A percentile compares a stretch with the other conserved stretches of the same genome.
Evolutionary conservation across 1,140 invertebrate genomes (phyloP).

Genomic region (Halesus radiatus): DNA sequence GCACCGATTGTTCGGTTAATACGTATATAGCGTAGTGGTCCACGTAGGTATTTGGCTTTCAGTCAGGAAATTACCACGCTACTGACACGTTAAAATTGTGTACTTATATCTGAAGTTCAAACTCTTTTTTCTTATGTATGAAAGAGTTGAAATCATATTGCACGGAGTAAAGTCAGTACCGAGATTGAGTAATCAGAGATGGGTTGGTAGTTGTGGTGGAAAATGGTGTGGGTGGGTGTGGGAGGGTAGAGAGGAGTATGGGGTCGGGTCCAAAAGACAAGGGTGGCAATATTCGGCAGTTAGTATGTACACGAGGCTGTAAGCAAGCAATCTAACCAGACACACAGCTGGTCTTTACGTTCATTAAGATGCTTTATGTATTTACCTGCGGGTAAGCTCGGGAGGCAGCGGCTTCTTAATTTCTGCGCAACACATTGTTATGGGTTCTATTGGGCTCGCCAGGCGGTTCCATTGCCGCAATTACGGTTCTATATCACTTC

Average conservation of each 20-base stretch:
- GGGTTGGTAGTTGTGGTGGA: background rate
- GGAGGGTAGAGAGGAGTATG: background rate
- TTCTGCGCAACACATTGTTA: constrained; percentile 57
- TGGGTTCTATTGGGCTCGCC: constrained; percentile 8
- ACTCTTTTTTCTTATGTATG: too few species aligned
- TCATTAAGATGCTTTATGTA: constrained; percentile 59
- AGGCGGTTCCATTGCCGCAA: constrained; percentile 51
- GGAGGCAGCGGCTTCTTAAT: constrained; percentile 52
- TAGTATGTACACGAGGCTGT: constrained; percentile 57
- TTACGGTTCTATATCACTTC: constrained; percentile 57
- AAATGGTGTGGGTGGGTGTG: background rate
- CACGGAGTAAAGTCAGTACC: too few species aligned
- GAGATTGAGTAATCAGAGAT: background rate
- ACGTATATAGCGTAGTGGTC: too few species aligned
- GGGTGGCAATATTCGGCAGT: constrained; percentile 58
- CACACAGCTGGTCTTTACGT: constrained; percentile 58
- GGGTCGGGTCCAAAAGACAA: constrained; percentile 47
- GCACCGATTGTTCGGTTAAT: too few species aligned
- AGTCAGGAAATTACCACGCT: too few species aligned
- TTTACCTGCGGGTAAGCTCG: constrained; percentile 55
- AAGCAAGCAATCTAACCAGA: constrained; percentile 58
- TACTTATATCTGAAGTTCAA: too few species aligned
- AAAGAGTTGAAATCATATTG: too few species aligned
- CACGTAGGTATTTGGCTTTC: too few species aligned
- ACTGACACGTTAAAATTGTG: too few species aligned